Evolutionary conservation across 2,888 invertebrate genomes (phyloP).

Genomic region (Lacanobia wlatinum): DNA sequence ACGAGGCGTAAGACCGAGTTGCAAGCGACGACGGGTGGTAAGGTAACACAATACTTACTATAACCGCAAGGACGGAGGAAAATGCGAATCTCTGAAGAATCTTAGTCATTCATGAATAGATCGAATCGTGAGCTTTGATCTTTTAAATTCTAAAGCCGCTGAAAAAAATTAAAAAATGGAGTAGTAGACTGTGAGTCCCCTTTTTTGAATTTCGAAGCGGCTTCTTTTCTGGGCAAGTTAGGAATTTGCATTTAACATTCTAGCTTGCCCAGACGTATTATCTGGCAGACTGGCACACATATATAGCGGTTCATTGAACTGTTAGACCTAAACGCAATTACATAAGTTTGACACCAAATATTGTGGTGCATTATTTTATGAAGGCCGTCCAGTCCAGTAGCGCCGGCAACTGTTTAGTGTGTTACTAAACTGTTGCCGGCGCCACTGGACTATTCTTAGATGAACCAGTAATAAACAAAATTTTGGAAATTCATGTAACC

Average conservation of each 20-base stretch:
- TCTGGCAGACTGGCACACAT: not conserved
- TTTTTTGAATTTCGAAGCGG: not conserved
- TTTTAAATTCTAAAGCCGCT: not conserved
- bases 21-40: conserved; percentile 42
- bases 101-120: conserved; percentile 31
- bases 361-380: not conserved
- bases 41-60: conserved; percentile 52
- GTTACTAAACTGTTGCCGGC: too few relatives aligned
- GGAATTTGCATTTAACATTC: not conserved
- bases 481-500: not conserved
- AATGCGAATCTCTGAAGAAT: conserved; percentile 41
- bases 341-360: not conserved
- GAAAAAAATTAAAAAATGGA: not conserved
- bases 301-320: not conserved
- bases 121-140: conserved; percentile 18
- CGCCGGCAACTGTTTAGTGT: not conserved
- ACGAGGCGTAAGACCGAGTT: conserved; percentile 67
- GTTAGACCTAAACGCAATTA: not conserved
- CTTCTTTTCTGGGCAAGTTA: not conserved
- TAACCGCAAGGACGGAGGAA: conserved; percentile 61
- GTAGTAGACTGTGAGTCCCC: too few relatives aligned
- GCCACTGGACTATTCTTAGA: too few relatives aligned
- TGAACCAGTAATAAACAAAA: not conserved
- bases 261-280: not conserved
- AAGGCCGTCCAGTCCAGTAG: not conserved